Evolutionary conservation across 2,888 invertebrate species (phyloP), one percentile per base, ranked within the genome.

Genomic region (Rhingia rostrata): DNA sequence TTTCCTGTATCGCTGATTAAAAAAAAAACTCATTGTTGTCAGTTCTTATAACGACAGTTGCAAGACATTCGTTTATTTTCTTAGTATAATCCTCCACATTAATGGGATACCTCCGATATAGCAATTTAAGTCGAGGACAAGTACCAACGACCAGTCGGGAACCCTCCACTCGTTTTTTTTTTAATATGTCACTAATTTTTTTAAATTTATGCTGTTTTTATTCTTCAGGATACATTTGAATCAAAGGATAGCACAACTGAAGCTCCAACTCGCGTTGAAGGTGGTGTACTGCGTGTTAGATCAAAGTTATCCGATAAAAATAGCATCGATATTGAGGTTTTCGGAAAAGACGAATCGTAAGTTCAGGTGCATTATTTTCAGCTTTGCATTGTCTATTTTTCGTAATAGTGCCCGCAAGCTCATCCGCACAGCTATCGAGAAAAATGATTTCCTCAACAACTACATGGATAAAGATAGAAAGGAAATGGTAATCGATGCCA

Each of bases 361-460:
- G 92, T 88, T 58, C 22, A 43, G 9, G 4, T 39, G 6, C 7
- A n/a, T 22, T 39, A 22, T 32, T n/a, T 7, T 49, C 10, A 47
- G 5, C 5, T 56, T 60, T 37, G 9, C 10, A 43, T 41, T 72
- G 30, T 37, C 33, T 41, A 43, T 14, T 33, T 77, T 72, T 10
- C 6, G 22, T 32, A 64, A 9, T 63, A 94, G 95, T 87, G 93
- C 94, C 41, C 92, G 93, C 86, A 93, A 94, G 87, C 92, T 94
- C 86, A 95, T 95, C 86, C 94, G 93, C 89, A 93, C 92, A 83
- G 96, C 97, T 43, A 94, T 97, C 63, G 93, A 95, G 92, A 94
- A 94, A 64, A 97, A 97, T 90, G 96, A 97, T 89, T 97, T 97
- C 90, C 93, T 97, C 70, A 95, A 94, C 88, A 96, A 96, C 89